Percentiles rank a stretch among this genome's conserved stretches.
Evolutionary conservation across 2,888 invertebrate species (phyloP).

Genomic region (Steromphala cineraria): DNA sequence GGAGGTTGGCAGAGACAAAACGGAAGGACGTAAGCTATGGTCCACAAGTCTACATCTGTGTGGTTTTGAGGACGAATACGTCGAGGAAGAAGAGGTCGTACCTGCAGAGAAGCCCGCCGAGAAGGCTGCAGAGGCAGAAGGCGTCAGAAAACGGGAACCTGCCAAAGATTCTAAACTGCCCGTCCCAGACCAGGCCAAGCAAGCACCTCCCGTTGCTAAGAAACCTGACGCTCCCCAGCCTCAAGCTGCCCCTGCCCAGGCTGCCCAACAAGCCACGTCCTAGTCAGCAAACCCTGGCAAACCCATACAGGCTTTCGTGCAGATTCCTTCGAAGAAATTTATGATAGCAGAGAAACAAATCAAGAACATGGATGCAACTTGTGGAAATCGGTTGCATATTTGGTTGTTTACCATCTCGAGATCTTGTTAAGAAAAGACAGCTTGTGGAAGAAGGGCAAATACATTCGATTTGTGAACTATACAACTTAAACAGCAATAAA

Average conservation of each 20-base stretch:
- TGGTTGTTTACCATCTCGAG: no score
- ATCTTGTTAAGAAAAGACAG: no score
- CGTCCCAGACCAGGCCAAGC: not conserved
- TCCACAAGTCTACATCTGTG: conserved; percentile 58
- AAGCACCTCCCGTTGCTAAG: conserved; percentile 1
- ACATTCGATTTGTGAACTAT: no score
- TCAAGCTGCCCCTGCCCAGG: not conserved
- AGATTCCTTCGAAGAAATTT: no score
- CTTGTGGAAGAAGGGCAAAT: no score
- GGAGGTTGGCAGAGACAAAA: conserved; percentile 42
- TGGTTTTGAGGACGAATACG: conserved; percentile 43
- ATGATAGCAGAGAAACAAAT: no score
- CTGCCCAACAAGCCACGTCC: not conserved
- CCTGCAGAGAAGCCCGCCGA: not conserved
- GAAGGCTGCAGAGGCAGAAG: conserved; percentile 17
- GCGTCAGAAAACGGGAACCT: conserved; percentile 36
- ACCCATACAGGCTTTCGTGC: no score
- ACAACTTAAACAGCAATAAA: no score
- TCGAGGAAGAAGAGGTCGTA: conserved; percentile 37
- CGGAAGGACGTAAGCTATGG: conserved; percentile 56
- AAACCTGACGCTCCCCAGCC: conserved; percentile 7
- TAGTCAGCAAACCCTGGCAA: no score
- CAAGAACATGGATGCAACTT: no score
- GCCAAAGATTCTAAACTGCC: conserved; percentile 20
- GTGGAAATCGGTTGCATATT: no score